phyloP scores from a whole-genome alignment of 2,113 vertebrate genomes.

The Trinectes maculatus region DNA sequence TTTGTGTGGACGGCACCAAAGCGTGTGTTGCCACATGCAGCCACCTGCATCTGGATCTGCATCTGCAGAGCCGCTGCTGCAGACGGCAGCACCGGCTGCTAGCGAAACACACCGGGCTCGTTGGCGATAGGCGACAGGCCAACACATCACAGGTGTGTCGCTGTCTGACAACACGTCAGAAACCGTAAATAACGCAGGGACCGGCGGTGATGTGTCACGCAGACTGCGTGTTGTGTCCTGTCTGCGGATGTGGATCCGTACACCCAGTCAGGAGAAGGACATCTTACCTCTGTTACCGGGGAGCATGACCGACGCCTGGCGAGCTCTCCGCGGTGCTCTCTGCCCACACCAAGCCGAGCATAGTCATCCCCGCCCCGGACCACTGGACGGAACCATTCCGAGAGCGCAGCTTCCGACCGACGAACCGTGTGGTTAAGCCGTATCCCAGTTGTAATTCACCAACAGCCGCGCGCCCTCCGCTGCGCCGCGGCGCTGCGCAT shows the following conservation, averaged over 20 bases:
- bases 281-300: constrained; percentile 66
- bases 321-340: constrained; percentile 67
- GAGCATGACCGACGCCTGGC: constrained; percentile 70
- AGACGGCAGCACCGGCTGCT: constrained; percentile 19
- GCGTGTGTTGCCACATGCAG: constrained; percentile 31
- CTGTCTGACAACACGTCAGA: constrained; percentile 25
- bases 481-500: constrained; percentile 66
- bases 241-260: too few species aligned
- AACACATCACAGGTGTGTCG: constrained; percentile 60
- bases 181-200: too few species aligned
- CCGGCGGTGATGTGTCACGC: too few species aligned
- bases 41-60: constrained; percentile 42
- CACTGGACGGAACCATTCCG: neutral
- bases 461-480: constrained; percentile 57
- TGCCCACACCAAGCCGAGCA: constrained; percentile 26
- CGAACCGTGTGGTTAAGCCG: neutral
- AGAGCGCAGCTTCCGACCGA: neutral
- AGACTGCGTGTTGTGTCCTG: constrained; percentile 6
- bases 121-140: constrained; percentile 7
- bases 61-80: too few species aligned
- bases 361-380: constrained; percentile 35
- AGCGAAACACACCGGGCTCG: constrained; percentile 9
- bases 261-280: constrained; percentile 45
- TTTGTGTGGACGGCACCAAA: too few species aligned
- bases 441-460: constrained; percentile 65